A percentile compares a stretch with the other conserved stretches of the same genome.
Evolutionary conservation across 2,797 vertebrate species (phyloP).

Genomic region (Sibirionetta formosa): DNA sequence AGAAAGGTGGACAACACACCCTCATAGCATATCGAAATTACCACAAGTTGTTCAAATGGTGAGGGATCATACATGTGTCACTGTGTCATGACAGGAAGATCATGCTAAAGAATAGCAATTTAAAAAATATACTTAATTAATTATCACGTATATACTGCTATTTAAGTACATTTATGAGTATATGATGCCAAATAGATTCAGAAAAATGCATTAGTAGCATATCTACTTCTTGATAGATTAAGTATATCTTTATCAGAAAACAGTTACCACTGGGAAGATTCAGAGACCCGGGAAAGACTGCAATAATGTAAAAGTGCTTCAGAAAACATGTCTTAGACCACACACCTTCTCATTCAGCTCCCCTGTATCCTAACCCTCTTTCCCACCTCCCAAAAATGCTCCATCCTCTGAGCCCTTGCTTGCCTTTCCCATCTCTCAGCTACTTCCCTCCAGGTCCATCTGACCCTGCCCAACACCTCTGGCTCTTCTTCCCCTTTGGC

Average conservation of each 20-base stretch:
- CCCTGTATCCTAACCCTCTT: not conserved
- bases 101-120: not conserved
- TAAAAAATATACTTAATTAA: not conserved
- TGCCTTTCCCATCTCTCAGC: not conserved
- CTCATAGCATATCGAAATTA: not conserved
- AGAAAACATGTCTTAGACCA: not conserved
- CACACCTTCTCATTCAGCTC: not conserved
- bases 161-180: not conserved
- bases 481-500: not conserved
- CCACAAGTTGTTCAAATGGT: not conserved
- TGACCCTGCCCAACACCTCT: not conserved
- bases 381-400: fast-evolving
- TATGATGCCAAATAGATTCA: not conserved
- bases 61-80: not conserved
- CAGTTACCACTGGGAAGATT: not conserved
- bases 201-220: not conserved
- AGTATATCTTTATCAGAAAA: not conserved
- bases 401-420: not conserved
- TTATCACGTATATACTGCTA: not conserved
- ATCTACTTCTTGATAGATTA: not conserved
- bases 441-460: not conserved
- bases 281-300: not conserved
- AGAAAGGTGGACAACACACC: not conserved
- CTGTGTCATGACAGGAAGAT: not conserved
- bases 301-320: not conserved